Evolutionary conservation across 2,888 invertebrate genomes (phyloP).

Genomic region (Rhaphigaster nebulosa): DNA sequence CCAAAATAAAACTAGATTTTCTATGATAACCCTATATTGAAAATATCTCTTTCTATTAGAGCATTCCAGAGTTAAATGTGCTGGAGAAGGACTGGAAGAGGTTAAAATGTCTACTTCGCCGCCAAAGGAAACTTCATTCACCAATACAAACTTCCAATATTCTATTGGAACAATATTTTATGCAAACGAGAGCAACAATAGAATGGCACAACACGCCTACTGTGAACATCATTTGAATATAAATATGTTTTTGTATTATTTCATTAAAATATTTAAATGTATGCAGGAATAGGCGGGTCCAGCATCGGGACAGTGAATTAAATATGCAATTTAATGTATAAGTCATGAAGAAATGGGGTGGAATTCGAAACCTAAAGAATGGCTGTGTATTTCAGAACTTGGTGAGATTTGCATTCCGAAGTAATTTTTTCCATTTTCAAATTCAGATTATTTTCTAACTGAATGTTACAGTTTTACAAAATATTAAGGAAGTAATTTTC

Average conservation of each 20-base stretch:
- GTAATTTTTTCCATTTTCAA: not conserved
- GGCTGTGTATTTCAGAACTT: not conserved
- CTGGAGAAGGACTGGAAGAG: no score
- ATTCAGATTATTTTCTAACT: not conserved
- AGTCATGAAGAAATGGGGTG: slow-evolving; percentile 21
- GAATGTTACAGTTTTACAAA: no score
- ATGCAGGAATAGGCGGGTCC: not conserved
- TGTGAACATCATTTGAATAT: not conserved
- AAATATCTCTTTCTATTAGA: no score
- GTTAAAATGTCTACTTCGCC: no score
- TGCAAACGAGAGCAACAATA: not conserved
- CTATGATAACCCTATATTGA: no score
- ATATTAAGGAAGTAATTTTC: no score
- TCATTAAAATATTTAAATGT: slow-evolving; percentile 43
- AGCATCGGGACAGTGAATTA: not conserved
- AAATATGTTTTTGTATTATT: slow-evolving; percentile 42
- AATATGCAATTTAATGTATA: slow-evolving; percentile 34
- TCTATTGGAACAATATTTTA: no score
- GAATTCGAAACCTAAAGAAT: slow-evolving; percentile 4
- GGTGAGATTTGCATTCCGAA: not conserved
- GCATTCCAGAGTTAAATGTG: no score
- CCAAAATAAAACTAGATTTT: no score
- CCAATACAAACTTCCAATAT: no score
- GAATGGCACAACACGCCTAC: not conserved
- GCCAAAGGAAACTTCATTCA: no score